These are phyloP conservation scores for Stenurella melanura DNA, from an alignment of 2,888 invertebrate genomes.

Conservation along the genomic window DNA sequence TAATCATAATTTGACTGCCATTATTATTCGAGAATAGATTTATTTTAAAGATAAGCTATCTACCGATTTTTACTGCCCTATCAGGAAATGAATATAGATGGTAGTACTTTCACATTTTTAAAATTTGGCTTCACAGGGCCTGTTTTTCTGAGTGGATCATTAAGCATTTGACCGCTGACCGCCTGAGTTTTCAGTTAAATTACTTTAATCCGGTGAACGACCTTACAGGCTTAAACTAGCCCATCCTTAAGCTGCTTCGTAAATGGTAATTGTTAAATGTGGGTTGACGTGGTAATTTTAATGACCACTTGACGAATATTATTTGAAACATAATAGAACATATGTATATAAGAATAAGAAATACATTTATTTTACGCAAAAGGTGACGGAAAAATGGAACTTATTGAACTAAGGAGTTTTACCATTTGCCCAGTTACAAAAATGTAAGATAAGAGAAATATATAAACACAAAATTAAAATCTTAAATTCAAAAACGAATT, in stretches of 20 bases:
- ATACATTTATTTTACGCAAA: too few species aligned
- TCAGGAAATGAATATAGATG: background rate
- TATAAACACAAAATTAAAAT: too few species aligned
- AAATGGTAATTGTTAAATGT: conserved; percentile 43
- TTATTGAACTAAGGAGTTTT: too few species aligned
- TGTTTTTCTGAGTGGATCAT: background rate
- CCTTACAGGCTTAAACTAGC: conserved; percentile 8
- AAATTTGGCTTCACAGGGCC: background rate
- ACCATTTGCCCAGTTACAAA: too few species aligned
- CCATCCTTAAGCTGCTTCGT: conserved; percentile 13
- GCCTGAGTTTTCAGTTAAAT: conserved; percentile 14
- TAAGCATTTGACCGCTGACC: conserved; percentile 7
- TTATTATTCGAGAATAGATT: too few species aligned
- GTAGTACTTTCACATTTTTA: too few species aligned
- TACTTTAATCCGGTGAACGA: conserved; percentile 25
- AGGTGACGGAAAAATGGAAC: too few species aligned
- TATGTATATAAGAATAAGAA: too few species aligned
- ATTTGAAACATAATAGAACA: background rate
- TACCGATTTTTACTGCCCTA: background rate
- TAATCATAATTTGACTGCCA: too few species aligned
- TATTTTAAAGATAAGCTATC: too few species aligned
- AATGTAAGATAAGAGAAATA: too few species aligned
- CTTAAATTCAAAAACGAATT: too few species aligned
- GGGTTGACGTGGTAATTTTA: conserved; percentile 45
- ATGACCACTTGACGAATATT: background rate